Evolutionary conservation across 1,140 invertebrate species (phyloP).

Genomic region (Nomia melanderi): DNA sequence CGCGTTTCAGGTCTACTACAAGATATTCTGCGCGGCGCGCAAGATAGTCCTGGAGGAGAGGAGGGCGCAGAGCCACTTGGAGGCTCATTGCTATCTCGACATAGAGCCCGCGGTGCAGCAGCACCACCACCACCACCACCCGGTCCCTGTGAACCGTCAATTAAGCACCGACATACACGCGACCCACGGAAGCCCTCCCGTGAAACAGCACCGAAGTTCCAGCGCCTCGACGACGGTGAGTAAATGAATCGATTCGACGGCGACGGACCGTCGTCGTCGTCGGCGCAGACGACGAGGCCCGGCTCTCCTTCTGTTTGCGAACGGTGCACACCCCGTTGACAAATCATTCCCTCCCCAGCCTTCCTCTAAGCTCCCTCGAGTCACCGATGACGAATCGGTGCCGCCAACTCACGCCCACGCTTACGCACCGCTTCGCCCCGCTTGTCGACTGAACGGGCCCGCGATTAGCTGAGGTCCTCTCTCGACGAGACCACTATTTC

Average conservation of each 20-base stretch:
- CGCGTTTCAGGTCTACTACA: conserved; percentile 87
- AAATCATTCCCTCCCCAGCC: background rate
- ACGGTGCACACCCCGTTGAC: background rate
- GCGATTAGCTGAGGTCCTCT: too few relatives aligned
- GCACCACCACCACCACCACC: conserved; percentile 28
- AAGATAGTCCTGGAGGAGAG: conserved; percentile 93
- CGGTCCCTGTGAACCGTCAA: conserved; percentile 59
- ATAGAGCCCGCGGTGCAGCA: conserved; percentile 72
- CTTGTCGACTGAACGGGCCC: background rate
- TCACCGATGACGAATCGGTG: background rate
- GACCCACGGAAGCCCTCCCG: conserved; percentile 69
- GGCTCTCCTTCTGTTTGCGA: background rate
- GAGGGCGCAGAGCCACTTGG: conserved; percentile 91
- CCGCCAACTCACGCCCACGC: background rate
- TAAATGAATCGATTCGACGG: conserved; percentile 7
- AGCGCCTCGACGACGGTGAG: conserved; percentile 79
- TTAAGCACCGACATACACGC: conserved; percentile 72
- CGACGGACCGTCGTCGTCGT: too few relatives aligned
- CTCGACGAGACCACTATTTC: too few relatives aligned
- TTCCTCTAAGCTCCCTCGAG: background rate
- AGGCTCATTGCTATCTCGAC: conserved; percentile 88
- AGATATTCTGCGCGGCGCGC: conserved; percentile 92
- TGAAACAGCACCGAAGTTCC: conserved; percentile 78
- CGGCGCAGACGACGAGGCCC: too few relatives aligned
- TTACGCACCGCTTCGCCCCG: background rate